Conservation (phyloP, 2,888 invertebrate species). For the Drosophila siamana region DNA sequence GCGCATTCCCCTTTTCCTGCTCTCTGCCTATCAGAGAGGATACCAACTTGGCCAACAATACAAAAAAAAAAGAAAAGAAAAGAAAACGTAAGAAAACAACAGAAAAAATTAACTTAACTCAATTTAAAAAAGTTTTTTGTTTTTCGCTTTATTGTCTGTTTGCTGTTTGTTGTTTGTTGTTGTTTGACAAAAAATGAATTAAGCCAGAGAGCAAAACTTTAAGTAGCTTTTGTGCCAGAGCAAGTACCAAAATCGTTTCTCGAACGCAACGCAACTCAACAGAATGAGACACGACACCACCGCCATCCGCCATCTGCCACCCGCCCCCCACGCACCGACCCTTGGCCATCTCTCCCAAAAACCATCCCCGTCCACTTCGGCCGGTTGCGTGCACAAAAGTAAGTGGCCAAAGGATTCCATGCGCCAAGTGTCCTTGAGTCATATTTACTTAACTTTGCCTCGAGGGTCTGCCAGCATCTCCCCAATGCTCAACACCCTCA, state of each 20-base stretch:
- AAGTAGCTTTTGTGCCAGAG: constrained; percentile 76
- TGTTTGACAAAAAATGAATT: constrained; percentile 76
- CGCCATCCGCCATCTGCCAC: not conserved
- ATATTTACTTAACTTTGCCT: constrained; percentile 76
- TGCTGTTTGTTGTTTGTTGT: constrained; percentile 66
- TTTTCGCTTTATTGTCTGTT: constrained; percentile 48
- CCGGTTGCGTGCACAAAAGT: constrained; percentile 52
- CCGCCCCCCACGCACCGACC: not conserved
- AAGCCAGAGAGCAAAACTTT: constrained; percentile 72
- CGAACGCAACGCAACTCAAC: constrained; percentile 52
- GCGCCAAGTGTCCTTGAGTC: constrained; percentile 74
- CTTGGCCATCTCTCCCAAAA: not conserved
- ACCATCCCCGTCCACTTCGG: not conserved
- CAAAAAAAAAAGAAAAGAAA: constrained; percentile 19
- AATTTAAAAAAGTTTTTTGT: constrained; percentile 69
- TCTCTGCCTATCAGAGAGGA: constrained; percentile 12
- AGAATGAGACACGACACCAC: constrained; percentile 41
- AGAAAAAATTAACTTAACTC: constrained; percentile 75
- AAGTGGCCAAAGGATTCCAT: constrained; percentile 75
- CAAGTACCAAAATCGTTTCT: constrained; percentile 76
- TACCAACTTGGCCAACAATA: constrained; percentile 27
- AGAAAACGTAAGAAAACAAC: constrained; percentile 26
- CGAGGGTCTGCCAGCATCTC: constrained; percentile 46
- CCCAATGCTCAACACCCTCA: not conserved
- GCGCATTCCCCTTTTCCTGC: constrained; percentile 13